phyloP scores from a whole-genome alignment of 2,888 invertebrate genomes.

The Globia sparganii region DNA sequence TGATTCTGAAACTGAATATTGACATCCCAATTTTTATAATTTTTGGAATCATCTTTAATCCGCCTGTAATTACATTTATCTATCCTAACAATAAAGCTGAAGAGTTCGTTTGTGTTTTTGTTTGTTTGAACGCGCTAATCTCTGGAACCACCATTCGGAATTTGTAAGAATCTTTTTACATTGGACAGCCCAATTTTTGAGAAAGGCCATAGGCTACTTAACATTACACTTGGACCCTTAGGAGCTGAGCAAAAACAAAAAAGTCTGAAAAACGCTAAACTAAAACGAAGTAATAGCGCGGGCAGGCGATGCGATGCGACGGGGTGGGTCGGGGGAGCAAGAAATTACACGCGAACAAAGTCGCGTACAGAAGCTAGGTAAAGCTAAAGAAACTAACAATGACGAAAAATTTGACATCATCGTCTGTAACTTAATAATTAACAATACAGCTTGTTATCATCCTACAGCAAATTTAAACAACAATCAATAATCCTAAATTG shows the following conservation, averaged over 20 bases:
- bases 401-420: not conserved
- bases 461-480: slow-evolving; percentile 23
- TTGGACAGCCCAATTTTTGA: not conserved
- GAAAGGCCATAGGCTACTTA: not conserved
- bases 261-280: too few relatives aligned
- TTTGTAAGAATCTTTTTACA: not conserved
- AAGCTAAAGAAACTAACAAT: not conserved
- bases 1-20: not conserved
- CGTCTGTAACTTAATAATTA: not conserved
- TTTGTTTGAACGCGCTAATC: not conserved
- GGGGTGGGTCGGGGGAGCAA: not conserved
- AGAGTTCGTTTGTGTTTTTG: not conserved
- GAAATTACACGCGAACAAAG: not conserved
- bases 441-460: slow-evolving; percentile 19
- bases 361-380: not conserved
- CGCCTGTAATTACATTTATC: not conserved
- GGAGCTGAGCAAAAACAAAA: not conserved
- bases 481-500: slow-evolving; percentile 36
- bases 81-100: too few relatives aligned
- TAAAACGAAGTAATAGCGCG: too few relatives aligned
- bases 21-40: not conserved
- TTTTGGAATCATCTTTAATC: not conserved
- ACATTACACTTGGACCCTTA: not conserved
- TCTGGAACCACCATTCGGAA: not conserved
- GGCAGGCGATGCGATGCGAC: too few relatives aligned